Conservation (phyloP, 2,113 vertebrate species). For the Puma concolor region DNA sequence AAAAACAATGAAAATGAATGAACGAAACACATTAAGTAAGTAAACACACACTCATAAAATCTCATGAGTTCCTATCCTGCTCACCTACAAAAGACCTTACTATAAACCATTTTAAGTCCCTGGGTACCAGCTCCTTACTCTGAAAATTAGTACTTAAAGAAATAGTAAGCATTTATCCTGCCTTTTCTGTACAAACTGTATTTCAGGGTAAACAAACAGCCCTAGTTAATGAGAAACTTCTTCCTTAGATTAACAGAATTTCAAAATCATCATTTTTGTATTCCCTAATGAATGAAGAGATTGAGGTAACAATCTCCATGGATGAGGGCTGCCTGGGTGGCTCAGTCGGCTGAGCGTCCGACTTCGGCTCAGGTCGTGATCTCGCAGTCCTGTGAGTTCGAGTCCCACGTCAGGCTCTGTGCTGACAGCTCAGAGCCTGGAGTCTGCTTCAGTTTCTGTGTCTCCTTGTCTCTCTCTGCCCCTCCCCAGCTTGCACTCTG, state of each 20-base stretch:
- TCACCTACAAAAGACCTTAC: not conserved
- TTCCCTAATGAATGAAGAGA: not conserved
- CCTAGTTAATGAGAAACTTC: not conserved
- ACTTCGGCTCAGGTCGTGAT: too few species aligned
- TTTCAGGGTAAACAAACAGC: not conserved
- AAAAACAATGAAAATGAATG: not conserved
- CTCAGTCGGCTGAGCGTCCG: too few species aligned
- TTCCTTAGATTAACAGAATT: not conserved
- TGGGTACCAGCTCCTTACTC: not conserved
- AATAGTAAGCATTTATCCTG: not conserved
- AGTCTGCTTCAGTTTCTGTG: too few species aligned
- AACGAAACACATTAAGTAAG: not conserved
- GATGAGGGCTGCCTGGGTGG: not conserved
- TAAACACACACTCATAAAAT: not conserved
- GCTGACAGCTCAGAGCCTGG: too few species aligned
- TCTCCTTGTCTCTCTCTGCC: too few species aligned
- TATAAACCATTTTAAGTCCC: not conserved
- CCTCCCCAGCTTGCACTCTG: too few species aligned
- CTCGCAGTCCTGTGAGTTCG: too few species aligned
- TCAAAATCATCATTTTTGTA: not conserved
- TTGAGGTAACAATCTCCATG: not conserved
- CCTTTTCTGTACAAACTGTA: not conserved
- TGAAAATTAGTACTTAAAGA: conserved; percentile 3
- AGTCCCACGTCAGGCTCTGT: too few species aligned
- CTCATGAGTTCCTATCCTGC: not conserved